Evolutionary conservation across 2,888 invertebrate genomes (phyloP).

Genomic region (Epicampocera succincta): DNA sequence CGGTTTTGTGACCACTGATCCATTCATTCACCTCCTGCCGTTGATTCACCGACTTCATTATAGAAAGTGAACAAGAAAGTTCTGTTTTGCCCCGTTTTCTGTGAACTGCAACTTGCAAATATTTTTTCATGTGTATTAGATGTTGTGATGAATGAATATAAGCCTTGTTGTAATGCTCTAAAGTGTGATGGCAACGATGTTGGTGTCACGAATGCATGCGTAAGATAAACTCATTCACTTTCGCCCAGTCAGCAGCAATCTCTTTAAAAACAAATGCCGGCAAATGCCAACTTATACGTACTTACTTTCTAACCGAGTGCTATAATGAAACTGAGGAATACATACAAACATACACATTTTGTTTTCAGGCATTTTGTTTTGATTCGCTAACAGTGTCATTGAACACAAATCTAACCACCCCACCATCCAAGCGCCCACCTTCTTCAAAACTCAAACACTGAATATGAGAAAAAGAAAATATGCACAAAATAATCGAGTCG

Average conservation of each 20-base stretch:
- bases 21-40: no score
- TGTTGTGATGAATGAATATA: slow-evolving; percentile 33
- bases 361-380: slow-evolving; percentile 59
- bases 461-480: not conserved
- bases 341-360: no score
- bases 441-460: not conserved
- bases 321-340: slow-evolving; percentile 41
- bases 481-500: not conserved
- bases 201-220: slow-evolving; percentile 65
- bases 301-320: slow-evolving; percentile 4
- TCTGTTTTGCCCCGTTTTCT: no score
- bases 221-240: slow-evolving; percentile 68
- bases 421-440: not conserved
- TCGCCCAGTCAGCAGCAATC: slow-evolving; percentile 65
- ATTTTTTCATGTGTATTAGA: slow-evolving; percentile 30
- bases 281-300: slow-evolving; percentile 58
- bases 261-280: slow-evolving; percentile 60
- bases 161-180: slow-evolving; percentile 41
- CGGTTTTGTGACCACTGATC: no score
- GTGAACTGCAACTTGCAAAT: no score
- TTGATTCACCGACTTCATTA: no score
- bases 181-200: slow-evolving; percentile 50
- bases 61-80: no score
- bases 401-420: slow-evolving; percentile 9
- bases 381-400: slow-evolving; percentile 45